Percentiles rank a stretch among this genome's conserved stretches.
phyloP scores from a whole-genome alignment of 2,113 vertebrate species.

The Myodes glareolus region DNA sequence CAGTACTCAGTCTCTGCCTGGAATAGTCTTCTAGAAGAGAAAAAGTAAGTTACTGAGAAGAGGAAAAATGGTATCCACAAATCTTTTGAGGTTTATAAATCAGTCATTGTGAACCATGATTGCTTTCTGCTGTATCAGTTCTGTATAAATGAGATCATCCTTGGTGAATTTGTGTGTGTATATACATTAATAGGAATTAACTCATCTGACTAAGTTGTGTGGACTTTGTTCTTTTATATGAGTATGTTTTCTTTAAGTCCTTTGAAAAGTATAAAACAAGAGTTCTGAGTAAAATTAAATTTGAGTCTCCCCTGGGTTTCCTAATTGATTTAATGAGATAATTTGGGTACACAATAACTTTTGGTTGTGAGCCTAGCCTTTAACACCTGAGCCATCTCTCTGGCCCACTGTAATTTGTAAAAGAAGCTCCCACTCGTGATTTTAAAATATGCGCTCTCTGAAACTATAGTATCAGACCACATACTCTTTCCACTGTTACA shows the following conservation, averaged over 20 bases:
- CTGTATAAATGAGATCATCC: slow-evolving; percentile 12
- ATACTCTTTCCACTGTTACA: neutral
- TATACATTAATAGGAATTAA: neutral
- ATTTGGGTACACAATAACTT: slow-evolving; percentile 14
- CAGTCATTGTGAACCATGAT: slow-evolving; percentile 25
- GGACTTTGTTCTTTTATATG: neutral
- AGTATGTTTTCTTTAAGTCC: slow-evolving; percentile 44
- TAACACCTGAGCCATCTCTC: too few relatives aligned
- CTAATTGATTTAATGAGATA: slow-evolving; percentile 45
- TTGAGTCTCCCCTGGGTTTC: slow-evolving; percentile 27
- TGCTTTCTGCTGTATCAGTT: slow-evolving; percentile 44
- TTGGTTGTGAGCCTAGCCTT: too few relatives aligned
- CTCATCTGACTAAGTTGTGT: neutral
- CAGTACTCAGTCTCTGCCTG: neutral
- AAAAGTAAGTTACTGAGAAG: slow-evolving; percentile 25
- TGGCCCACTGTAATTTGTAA: neutral
- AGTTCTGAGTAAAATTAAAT: slow-evolving; percentile 19
- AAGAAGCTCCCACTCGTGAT: neutral
- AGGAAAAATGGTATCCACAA: neutral
- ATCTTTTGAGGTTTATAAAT: neutral
- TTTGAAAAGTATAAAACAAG: slow-evolving; percentile 31
- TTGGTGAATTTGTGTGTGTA: neutral
- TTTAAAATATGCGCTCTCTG: neutral
- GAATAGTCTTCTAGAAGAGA: neutral
- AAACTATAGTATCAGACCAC: neutral